These are phyloP conservation scores for Ceyx melanurus DNA, from an alignment of 2,113 vertebrate genomes.

Conservation along the genomic window DNA sequence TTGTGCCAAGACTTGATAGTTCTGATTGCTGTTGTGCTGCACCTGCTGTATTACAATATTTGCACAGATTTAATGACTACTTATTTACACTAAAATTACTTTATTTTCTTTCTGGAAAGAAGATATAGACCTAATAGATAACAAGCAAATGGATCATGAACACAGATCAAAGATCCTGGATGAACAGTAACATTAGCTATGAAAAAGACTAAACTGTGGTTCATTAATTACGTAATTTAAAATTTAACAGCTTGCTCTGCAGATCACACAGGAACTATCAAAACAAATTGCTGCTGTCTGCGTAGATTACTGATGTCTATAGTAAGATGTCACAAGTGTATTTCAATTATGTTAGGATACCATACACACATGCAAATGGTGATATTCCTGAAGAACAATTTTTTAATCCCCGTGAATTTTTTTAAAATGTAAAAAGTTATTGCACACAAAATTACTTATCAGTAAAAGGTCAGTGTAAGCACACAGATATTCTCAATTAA, in stretches of 20 bases:
- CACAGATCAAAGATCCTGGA: background rate
- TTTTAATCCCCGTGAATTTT: background rate
- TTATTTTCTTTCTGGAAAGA: background rate
- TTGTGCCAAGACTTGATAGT: background rate
- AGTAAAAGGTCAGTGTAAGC: background rate
- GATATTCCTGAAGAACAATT: background rate
- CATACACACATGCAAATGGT: background rate
- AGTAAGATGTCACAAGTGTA: background rate
- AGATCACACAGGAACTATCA: background rate
- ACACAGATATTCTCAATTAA: background rate
- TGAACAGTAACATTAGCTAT: background rate
- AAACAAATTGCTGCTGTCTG: background rate
- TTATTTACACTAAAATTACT: background rate
- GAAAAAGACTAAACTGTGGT: background rate
- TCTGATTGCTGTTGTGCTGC: background rate
- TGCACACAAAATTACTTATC: background rate
- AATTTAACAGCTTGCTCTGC: background rate
- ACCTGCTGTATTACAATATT: background rate
- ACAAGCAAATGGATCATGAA: background rate
- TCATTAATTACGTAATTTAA: background rate
- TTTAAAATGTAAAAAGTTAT: background rate
- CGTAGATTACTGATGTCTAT: background rate
- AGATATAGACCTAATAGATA: background rate
- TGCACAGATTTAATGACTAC: background rate
- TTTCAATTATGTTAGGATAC: background rate